Evolutionary conservation across 2,113 vertebrate genomes (phyloP).

Genomic region (Tursiops truncatus): DNA sequence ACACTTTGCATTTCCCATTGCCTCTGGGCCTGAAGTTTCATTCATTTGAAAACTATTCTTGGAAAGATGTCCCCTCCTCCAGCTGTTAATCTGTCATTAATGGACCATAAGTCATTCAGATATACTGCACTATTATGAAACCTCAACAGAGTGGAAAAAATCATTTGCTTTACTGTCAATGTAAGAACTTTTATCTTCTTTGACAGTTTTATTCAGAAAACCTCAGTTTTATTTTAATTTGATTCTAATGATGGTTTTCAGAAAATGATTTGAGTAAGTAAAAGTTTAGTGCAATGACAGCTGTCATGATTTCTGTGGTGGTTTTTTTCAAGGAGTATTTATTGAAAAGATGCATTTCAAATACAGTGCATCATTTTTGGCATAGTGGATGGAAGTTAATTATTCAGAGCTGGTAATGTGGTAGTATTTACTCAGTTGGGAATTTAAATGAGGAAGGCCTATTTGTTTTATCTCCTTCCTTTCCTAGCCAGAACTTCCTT

Average conservation of each 20-base stretch:
- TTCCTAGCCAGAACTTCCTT: conserved; percentile 20
- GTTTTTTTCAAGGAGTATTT: conserved; percentile 74
- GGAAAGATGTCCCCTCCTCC: conserved; percentile 56
- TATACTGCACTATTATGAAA: conserved; percentile 75
- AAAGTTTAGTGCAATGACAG: conserved; percentile 74
- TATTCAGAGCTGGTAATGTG: conserved; percentile 57
- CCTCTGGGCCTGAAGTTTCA: conserved; percentile 51
- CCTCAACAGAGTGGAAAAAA: conserved; percentile 80
- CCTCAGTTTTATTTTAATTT: conserved; percentile 82
- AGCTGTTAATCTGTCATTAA: conserved; percentile 77
- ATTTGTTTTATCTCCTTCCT: conserved; percentile 20
- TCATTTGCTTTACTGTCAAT: conserved; percentile 81
- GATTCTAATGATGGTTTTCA: conserved; percentile 77
- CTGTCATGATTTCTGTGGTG: conserved; percentile 67
- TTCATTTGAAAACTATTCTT: conserved; percentile 57
- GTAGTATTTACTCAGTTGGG: conserved; percentile 6
- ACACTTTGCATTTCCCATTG: conserved; percentile 46
- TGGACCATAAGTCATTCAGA: conserved; percentile 77
- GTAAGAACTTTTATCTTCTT: conserved; percentile 81
- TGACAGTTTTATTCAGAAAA: conserved; percentile 85
- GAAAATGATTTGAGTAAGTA: conserved; percentile 70
- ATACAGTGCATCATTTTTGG: conserved; percentile 52
- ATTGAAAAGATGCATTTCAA: conserved; percentile 64
- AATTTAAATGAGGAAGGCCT: conserved; percentile 56
- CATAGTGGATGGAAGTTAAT: conserved; percentile 60